Evolutionary conservation across 2,888 invertebrate genomes (phyloP).

Genomic region (Anthrax anthrax): DNA sequence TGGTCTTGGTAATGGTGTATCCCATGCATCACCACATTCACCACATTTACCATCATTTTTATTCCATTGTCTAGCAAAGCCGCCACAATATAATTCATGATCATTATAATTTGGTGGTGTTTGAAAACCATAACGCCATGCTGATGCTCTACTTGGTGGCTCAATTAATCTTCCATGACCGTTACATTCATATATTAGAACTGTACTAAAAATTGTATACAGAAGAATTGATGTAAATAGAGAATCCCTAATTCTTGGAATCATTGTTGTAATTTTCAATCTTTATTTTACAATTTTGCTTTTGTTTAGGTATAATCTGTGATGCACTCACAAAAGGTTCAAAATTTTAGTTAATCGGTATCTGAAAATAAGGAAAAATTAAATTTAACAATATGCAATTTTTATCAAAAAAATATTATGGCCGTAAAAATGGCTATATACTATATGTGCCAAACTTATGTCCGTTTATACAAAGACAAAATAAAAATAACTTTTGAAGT

Average conservation of each 20-base stretch:
- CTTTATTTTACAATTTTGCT: too few relatives aligned
- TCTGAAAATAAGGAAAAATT: too few relatives aligned
- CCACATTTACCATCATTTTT: slow-evolving; percentile 74
- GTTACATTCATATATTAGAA: slow-evolving; percentile 11
- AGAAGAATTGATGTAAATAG: neutral
- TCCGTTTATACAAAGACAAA: too few relatives aligned
- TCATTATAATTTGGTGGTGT: slow-evolving; percentile 84
- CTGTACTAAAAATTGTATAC: neutral
- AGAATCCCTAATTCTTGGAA: neutral
- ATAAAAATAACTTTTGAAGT: too few relatives aligned
- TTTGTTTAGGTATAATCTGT: too few relatives aligned
- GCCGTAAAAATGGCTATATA: too few relatives aligned
- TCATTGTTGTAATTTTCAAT: too few relatives aligned
- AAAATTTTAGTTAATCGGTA: too few relatives aligned
- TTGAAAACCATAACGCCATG: slow-evolving; percentile 79
- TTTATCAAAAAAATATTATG: too few relatives aligned
- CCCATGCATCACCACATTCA: slow-evolving; percentile 77
- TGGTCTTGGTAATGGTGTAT: slow-evolving; percentile 49
- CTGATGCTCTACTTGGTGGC: slow-evolving; percentile 74
- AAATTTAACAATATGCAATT: too few relatives aligned
- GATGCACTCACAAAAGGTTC: too few relatives aligned
- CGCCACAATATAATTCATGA: slow-evolving; percentile 77
- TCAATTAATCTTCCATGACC: slow-evolving; percentile 43
- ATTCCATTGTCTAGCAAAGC: slow-evolving; percentile 70
- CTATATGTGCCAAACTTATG: too few relatives aligned